A percentile compares a stretch with the other conserved stretches of the same genome.
phyloP scores from a whole-genome alignment of 2,113 vertebrate genomes.

The Carassius gibelio region DNA sequence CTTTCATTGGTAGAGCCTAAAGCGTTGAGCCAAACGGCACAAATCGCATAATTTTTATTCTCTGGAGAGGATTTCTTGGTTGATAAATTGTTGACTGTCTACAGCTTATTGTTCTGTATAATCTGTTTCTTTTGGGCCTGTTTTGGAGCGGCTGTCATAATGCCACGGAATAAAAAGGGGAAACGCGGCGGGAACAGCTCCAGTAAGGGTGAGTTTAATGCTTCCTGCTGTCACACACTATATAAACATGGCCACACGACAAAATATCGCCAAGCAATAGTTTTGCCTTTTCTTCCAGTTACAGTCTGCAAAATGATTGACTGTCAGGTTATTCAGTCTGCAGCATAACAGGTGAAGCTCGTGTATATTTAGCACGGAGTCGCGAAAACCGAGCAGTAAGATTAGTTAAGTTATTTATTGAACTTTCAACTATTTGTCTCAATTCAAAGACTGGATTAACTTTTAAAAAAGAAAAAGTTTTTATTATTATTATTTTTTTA shows the following conservation, averaged over 20 bases:
- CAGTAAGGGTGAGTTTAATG: constrained; percentile 72
- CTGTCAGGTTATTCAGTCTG: constrained; percentile 11
- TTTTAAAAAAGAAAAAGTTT: background rate
- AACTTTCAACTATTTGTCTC: background rate
- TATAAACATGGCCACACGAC: background rate
- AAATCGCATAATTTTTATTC: constrained; percentile 8
- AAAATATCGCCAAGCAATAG: background rate
- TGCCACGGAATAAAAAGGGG: constrained; percentile 78
- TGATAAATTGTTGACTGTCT: background rate
- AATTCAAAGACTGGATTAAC: background rate
- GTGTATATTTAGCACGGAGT: constrained; percentile 35
- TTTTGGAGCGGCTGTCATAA: constrained; percentile 52
- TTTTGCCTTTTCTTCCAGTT: background rate
- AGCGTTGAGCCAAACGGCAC: constrained; percentile 47
- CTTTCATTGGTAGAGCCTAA: constrained; percentile 17
- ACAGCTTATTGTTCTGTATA: constrained; percentile 5
- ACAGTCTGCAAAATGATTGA: background rate
- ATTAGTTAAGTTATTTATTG: background rate
- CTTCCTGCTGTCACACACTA: background rate
- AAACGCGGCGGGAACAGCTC: constrained; percentile 70
- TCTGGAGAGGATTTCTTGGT: background rate
- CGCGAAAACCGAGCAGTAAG: too few species aligned
- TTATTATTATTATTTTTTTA: too few species aligned
- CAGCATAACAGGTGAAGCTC: constrained; percentile 33
- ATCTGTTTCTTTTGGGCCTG: background rate